phyloP scores from a whole-genome alignment of 2,888 invertebrate species.

The Noctuana brunneofusca region DNA sequence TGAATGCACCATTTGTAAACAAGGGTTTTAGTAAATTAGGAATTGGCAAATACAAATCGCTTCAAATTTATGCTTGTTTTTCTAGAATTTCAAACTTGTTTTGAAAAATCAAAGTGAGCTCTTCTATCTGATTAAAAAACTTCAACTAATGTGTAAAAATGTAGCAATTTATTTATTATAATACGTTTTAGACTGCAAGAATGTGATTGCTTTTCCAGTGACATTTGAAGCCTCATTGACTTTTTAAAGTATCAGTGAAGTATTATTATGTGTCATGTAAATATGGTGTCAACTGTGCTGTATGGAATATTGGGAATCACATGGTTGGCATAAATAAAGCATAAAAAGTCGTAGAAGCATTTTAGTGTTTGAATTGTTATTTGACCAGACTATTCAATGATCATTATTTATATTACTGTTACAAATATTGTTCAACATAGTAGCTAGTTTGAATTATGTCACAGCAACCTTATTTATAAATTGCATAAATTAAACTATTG shows the following conservation, averaged over 20 bases:
- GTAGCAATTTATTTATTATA: conserved; percentile 4
- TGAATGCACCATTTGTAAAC: conserved; percentile 48
- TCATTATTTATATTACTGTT: conserved; percentile 21
- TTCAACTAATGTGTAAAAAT: neutral
- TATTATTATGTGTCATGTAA: conserved; percentile 11
- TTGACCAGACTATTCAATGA: conserved; percentile 13
- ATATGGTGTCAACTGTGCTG: conserved; percentile 12
- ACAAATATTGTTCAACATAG: conserved; percentile 20
- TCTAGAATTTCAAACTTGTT: neutral
- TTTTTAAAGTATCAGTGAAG: conserved; percentile 4
- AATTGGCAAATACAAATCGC: conserved; percentile 20
- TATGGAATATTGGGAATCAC: conserved; percentile 19
- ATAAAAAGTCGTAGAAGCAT: neutral
- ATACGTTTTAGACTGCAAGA: neutral
- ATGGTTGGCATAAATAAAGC: conserved; percentile 6
- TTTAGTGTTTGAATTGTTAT: conserved; percentile 11
- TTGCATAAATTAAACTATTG: neutral
- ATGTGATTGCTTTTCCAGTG: neutral
- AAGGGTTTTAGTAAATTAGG: conserved; percentile 28
- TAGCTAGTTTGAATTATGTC: conserved; percentile 16
- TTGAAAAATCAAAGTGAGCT: neutral
- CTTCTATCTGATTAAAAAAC: conserved; percentile 2
- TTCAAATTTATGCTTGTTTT: conserved; percentile 13
- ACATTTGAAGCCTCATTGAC: conserved; percentile 5
- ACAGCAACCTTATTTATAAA: conserved; percentile 13